Evolutionary conservation across 2,797 vertebrate species (phyloP).

Genomic region (Enoplosus armatus): DNA sequence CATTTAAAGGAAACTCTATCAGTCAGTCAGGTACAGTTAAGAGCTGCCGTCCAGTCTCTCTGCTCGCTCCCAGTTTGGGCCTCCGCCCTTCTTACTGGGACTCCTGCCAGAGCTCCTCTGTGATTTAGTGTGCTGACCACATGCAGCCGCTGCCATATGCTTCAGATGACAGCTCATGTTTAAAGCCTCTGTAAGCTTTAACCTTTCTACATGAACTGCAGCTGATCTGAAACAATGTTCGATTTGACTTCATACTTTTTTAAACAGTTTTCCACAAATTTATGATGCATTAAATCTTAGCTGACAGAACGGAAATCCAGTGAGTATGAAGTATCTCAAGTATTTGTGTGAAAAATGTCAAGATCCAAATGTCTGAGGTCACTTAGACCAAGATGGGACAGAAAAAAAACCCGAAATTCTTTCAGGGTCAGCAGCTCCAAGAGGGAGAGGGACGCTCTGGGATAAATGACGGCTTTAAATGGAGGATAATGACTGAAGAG

Average conservation of each 20-base stretch:
- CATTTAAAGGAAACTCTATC: too few relatives aligned
- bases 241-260: not conserved
- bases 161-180: constrained; percentile 59
- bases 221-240: not conserved
- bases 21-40: constrained; percentile 29
- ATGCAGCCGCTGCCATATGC: constrained; percentile 63
- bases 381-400: not conserved
- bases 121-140: constrained; percentile 68
- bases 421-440: not conserved
- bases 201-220: not conserved
- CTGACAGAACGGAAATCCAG: not conserved
- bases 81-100: constrained; percentile 56
- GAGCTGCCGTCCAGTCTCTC: constrained; percentile 19
- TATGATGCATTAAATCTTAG: not conserved
- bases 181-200: constrained; percentile 48
- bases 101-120: constrained; percentile 57
- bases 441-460: not conserved
- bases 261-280: not conserved
- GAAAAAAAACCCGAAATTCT: not conserved
- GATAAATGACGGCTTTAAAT: not conserved
- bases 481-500: not conserved
- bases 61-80: constrained; percentile 35
- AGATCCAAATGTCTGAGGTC: not conserved
- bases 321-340: not conserved
- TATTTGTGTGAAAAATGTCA: not conserved